Conservation (phyloP, 2,888 invertebrate genomes). For the Caenorhabditis imperialis region DNA sequence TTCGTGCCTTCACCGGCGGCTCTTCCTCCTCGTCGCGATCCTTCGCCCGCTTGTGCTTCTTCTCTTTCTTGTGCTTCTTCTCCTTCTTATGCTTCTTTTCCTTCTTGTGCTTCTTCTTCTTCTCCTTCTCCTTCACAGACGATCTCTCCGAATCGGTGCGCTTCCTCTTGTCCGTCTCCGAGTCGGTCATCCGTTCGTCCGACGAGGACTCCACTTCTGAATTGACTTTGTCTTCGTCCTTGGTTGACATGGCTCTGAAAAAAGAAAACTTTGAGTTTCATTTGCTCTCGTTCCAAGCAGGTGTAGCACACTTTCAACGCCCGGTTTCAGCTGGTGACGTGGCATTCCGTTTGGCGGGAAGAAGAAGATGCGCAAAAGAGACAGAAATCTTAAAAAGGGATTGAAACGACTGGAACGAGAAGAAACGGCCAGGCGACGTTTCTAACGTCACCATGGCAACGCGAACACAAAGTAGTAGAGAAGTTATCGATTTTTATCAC, state of each 20-base stretch:
- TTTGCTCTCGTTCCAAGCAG: neutral
- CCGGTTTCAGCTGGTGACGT: constrained; percentile 14
- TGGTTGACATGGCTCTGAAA: no score
- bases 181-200: constrained; percentile 25
- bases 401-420: constrained; percentile 9
- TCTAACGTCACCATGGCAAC: no score
- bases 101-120: constrained; percentile 55
- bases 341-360: constrained; percentile 5
- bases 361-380: constrained; percentile 37
- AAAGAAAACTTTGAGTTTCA: constrained; percentile 2
- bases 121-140: constrained; percentile 19
- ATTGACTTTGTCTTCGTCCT: no score
- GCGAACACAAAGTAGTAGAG: no score
- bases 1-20: constrained; percentile 23
- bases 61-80: constrained; percentile 57
- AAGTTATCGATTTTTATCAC: no score
- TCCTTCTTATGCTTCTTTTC: constrained; percentile 65
- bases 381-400: constrained; percentile 36
- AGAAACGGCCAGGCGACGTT: no score
- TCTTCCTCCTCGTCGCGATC: constrained; percentile 25
- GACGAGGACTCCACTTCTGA: constrained; percentile 35
- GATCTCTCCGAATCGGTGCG: constrained; percentile 42
- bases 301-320: constrained; percentile 40
- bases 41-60: constrained; percentile 27
- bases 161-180: constrained; percentile 15